A percentile compares a stretch with the other conserved stretches of the same genome.
These are phyloP conservation scores for Dryobota labecula DNA, from an alignment of 2,888 invertebrate species.

Conservation along the genomic window DNA sequence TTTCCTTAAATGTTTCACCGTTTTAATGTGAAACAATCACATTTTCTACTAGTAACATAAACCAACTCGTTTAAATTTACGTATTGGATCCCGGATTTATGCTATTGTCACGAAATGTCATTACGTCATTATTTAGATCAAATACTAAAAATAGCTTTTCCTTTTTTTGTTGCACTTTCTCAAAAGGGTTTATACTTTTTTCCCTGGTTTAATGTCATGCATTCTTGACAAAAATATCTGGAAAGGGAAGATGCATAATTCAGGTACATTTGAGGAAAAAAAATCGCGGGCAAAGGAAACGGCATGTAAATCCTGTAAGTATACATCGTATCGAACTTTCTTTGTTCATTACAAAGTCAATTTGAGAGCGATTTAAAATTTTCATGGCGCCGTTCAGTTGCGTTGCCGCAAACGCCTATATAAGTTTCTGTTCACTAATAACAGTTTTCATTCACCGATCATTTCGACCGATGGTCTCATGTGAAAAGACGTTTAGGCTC, in stretches of 20 bases:
- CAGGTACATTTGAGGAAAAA: background rate
- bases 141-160: background rate
- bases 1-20: background rate
- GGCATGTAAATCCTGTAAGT: constrained; percentile 30
- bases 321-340: constrained; percentile 48
- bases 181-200: background rate
- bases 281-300: constrained; percentile 19
- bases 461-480: constrained; percentile 78
- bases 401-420: constrained; percentile 70
- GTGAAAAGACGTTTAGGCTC: constrained; percentile 67
- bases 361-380: constrained; percentile 66
- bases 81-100: background rate
- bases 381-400: constrained; percentile 61
- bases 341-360: constrained; percentile 66
- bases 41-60: background rate
- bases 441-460: constrained; percentile 72
- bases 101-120: background rate
- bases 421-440: constrained; percentile 69
- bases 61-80: no score
- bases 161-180: background rate
- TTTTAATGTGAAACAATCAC: background rate
- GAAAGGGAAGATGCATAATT: background rate
- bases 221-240: background rate
- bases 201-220: background rate
- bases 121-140: background rate